phyloP scores from a whole-genome alignment of 2,888 invertebrate genomes.

The Phengaris arion region DNA sequence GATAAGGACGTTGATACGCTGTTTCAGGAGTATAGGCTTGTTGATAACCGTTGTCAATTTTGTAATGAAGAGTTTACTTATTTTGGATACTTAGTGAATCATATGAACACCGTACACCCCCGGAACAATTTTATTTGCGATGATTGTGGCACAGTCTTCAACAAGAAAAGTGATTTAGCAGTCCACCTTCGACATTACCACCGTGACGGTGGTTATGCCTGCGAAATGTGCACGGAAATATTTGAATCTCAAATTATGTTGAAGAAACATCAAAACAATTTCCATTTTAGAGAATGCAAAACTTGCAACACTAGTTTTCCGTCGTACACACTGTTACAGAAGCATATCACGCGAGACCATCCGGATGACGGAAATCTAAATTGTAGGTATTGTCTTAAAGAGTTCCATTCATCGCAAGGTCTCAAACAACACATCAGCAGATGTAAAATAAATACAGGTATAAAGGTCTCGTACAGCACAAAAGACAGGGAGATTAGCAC shows the following conservation, averaged over 20 bases:
- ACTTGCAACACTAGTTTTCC: slow-evolving; percentile 54
- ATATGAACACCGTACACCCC: slow-evolving; percentile 57
- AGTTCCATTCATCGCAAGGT: slow-evolving; percentile 55
- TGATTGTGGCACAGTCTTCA: slow-evolving; percentile 58
- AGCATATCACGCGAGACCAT: slow-evolving; percentile 57
- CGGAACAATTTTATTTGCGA: slow-evolving; percentile 58
- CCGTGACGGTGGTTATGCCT: slow-evolving; percentile 54
- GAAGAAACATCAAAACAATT: slow-evolving; percentile 51
- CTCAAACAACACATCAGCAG: slow-evolving; percentile 56
- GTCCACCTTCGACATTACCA: slow-evolving; percentile 57
- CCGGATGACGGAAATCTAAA: slow-evolving; percentile 51
- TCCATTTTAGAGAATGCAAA: slow-evolving; percentile 59
- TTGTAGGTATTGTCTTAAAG: slow-evolving; percentile 60
- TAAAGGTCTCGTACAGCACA: slow-evolving; percentile 39
- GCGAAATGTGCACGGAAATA: slow-evolving; percentile 53
- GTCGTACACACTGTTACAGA: slow-evolving; percentile 50
- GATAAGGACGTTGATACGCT: slow-evolving; percentile 56
- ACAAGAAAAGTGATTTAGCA: slow-evolving; percentile 57
- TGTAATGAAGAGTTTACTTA: slow-evolving; percentile 58
- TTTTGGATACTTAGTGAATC: slow-evolving; percentile 58
- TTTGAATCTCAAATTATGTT: slow-evolving; percentile 49
- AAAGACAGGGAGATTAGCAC: slow-evolving; percentile 32
- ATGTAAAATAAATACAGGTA: slow-evolving; percentile 53
- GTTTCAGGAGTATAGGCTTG: slow-evolving; percentile 56
- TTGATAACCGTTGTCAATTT: slow-evolving; percentile 54